Evolutionary conservation across 2,113 vertebrate genomes (phyloP), one percentile per base, ranked within the genome.

Genomic region (Crotalus viridis): DNA sequence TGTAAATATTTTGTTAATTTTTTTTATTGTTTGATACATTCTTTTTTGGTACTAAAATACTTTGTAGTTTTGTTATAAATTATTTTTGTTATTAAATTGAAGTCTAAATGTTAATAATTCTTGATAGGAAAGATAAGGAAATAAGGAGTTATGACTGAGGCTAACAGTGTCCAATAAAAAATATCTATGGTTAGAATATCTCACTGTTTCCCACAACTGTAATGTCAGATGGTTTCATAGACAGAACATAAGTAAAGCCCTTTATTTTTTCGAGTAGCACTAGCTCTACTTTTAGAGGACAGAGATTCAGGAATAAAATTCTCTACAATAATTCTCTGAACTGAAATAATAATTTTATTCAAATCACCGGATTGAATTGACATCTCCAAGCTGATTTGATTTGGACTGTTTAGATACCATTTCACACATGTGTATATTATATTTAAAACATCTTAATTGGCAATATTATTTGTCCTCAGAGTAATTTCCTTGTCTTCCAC

Each of bases 401-500:
- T 69, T 33, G 64, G 64, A 69, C 28, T 69, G 5, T 33, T 69
- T 33, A 69, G 12, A 33, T 69, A 69, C 5, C 64, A 69, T 33
- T 69, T 69, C 64, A 69, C 2, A 69, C 28, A 15, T 33, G 13
- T 69, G 4, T 33, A 69, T 33, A 69, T 69, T n/a, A 33, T 69
- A 69, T 33, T 69, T 69, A 69, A 69, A 33, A 13, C 4, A n/a
- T 69, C 13, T 33, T 69, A 69, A 69, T 6, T 69, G 28, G 12
- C 28, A 69, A 69, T 1, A 69, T n/a, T 69, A 33, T 69, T 69
- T 69, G 28, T 69, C 28, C 28, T 69, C 64, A n/a, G 64, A 69
- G 28, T 69, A 69, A 43, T 95, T 87, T 39, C 33, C 92, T 95
- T 86, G 85, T 46, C 46, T 91, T 94, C 90, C 87, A 43, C 93